Evolutionary conservation across 2,113 vertebrate species (phyloP), one percentile per base, ranked within the genome.

Genomic region (Rhadina sibilatrix): DNA sequence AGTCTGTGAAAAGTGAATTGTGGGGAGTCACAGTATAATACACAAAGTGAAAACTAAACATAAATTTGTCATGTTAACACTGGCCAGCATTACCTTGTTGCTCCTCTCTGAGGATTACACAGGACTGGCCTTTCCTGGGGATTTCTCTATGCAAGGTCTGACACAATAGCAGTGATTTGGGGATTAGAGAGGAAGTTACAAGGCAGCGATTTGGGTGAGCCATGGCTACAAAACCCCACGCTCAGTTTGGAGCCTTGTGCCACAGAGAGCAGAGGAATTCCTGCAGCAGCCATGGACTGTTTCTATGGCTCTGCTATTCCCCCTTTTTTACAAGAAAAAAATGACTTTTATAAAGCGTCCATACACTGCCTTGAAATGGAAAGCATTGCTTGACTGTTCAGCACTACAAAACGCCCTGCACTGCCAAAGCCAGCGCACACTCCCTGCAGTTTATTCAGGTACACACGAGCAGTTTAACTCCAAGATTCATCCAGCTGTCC

Each of bases 1-100:
- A 83, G 75, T 83, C 3, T 60, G 69, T 80, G 69, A 80, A 72
- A 14, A 38, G 66, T 31, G 13, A 77, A 28, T 1, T 93, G 83
- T 64, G 91, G 78, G 89, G 94, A 96, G 93, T 96, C 96, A 74
- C 80, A 92, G 71, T 53, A 35, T 77, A 94, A 96, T 65, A 90
- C 92, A 90, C 88, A 88, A 96, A 96, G 59, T 71, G 84, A 89
- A 96, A 96, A 93, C 90, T 75, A 93, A 95, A 86, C 83, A 30
- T 20, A 76, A 86, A 56, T 95, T 94, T 96, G 91, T 83, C 84
- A 54, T 44, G 72, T 86, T 96, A 85, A 86, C 79, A 37, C 60
- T 31, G 76, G 47, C 56, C 83, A 93, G 59, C 37, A 90, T 86
- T 91, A 70, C 70, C 94, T 65, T 53, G 80, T 84, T 52, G 82